These are phyloP conservation scores for Hololepta plana DNA, from an alignment of 2,888 invertebrate species.

Conservation along the genomic window DNA sequence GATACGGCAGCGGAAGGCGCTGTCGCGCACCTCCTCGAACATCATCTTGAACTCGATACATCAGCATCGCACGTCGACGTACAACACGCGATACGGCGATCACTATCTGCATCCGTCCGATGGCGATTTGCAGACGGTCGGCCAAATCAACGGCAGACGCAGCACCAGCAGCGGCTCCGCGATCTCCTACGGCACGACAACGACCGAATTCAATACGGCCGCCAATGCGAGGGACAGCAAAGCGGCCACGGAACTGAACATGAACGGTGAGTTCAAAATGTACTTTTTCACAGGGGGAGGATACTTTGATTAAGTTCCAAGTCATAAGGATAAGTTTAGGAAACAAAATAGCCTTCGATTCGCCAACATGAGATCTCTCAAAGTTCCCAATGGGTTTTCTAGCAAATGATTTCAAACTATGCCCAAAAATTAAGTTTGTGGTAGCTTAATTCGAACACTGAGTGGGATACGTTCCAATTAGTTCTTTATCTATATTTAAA, in stretches of 20 bases:
- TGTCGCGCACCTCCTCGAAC: conserved; percentile 73
- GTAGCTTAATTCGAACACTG: no score
- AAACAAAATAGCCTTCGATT: no score
- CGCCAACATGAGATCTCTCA: no score
- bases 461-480: no score
- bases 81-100: conserved; percentile 20
- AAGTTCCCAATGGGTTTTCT: no score
- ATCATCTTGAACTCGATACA: conserved; percentile 72
- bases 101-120: conserved; percentile 42
- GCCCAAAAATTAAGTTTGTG: no score
- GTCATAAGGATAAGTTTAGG: no score
- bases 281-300: no score
- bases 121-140: conserved; percentile 32
- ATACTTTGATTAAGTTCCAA: no score
- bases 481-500: no score
- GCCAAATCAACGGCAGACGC: conserved; percentile 37
- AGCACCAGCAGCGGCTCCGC: conserved; percentile 38
- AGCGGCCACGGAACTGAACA: conserved; percentile 49
- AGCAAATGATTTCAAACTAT: no score
- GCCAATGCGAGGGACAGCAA: conserved; percentile 23
- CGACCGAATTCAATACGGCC: conserved; percentile 12
- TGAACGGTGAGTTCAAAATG: conserved; percentile 39
- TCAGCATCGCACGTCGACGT: conserved; percentile 50
- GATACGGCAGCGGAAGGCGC: conserved; percentile 61
- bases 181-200: conserved; percentile 31